Evolutionary conservation across 2,113 vertebrate species (phyloP), one percentile per base, ranked within the genome.

Genomic region (Elanus axillaris): DNA sequence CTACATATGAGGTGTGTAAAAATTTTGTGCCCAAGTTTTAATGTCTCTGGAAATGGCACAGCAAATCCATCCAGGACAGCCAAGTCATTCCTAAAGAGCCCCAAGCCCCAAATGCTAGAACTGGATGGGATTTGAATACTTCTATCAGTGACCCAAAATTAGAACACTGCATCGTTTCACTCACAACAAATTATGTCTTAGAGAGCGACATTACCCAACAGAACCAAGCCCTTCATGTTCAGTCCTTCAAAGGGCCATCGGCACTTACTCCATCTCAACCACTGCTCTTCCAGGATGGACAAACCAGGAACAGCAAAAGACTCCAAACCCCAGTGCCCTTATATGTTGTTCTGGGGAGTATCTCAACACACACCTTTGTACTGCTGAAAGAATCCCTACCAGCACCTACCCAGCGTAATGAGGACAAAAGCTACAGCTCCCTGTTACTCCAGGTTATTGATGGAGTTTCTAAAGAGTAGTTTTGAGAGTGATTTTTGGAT

Each of bases 141-240:
- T 2, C 8, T 31, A 9, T 16, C 21, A 10, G 36, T 64, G 13
- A 53, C 6, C 9, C 64, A 36, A 34, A 59, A 14, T 83, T 17
- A 32, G 50, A 88, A 47, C 8, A 42, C 19, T 6, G 3, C 36
- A 27, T 27, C 1, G 1, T 13, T n/a, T 36, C 25, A 29, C 25
- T 64, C 4, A 0, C 42, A 55, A 19, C 11, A 29, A 36, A 42
- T 19, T 3, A 32, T 2, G 3, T 27, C 67, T 76, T 9, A 7
- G 22, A 73, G 36, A 86, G 31, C 0, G 0, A 29, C 20, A 2
- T 6, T 11, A 12, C 56, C 29, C 3, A 1, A n/a, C 59, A 43
- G 52, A 75, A 67, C 47, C 14, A 38, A 45, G 34, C 17, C 25
- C 55, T 25, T 8, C 71, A 23, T 34, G 45, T 36, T 26, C 45